These are phyloP conservation scores for Oophaga pumilio DNA, from an alignment of 2,113 vertebrate genomes.

Conservation along the genomic window DNA sequence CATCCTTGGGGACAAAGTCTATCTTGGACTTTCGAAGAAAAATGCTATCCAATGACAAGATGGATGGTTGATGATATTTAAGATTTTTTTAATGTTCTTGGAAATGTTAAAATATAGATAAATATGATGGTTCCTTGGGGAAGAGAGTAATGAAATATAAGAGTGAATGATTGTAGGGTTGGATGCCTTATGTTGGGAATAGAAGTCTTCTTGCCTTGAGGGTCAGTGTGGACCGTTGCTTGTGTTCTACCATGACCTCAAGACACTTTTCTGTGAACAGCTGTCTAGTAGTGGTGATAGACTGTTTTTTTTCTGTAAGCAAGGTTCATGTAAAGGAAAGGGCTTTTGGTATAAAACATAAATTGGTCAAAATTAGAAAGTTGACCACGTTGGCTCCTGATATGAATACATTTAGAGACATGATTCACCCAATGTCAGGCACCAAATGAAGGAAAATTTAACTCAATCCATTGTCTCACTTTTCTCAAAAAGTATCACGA, in stretches of 20 bases:
- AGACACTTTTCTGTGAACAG: background rate
- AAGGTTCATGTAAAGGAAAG: background rate
- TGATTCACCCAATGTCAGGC: background rate
- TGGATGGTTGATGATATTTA: background rate
- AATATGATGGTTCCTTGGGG: background rate
- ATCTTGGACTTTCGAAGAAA: background rate
- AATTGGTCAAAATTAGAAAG: background rate
- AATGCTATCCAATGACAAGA: background rate
- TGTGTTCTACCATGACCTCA: background rate
- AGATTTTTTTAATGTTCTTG: background rate
- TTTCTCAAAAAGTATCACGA: background rate
- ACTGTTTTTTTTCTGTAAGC: background rate
- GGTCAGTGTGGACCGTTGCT: background rate
- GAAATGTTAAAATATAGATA: background rate
- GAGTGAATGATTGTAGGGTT: no score
- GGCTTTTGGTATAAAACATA: background rate
- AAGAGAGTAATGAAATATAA: background rate
- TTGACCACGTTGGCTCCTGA: background rate
- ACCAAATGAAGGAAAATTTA: background rate
- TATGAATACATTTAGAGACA: background rate
- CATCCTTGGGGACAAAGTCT: slow-evolving; percentile 2
- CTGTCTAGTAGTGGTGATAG: background rate
- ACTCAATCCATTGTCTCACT: background rate
- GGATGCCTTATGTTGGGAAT: no score
- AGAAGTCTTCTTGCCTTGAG: background rate